Evolutionary conservation across 2,797 vertebrate genomes (phyloP), one percentile per base, ranked within the genome.

Genomic region (Acanthiza pusilla): DNA sequence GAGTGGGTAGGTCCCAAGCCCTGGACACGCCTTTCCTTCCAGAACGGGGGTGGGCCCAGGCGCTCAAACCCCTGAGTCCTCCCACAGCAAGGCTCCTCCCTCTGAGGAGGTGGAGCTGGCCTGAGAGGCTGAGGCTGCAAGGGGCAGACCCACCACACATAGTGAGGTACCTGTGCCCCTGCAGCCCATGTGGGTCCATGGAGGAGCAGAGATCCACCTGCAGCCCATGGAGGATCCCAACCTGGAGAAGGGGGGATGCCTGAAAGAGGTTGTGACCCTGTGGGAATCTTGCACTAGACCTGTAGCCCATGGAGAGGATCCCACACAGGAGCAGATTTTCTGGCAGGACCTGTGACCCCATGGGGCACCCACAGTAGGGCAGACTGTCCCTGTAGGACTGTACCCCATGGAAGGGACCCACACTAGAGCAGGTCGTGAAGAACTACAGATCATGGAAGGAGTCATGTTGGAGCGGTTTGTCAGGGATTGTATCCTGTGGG

Each of bases 381-480:
- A 85, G 19, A n/a, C 9, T 54, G 40, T 23, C 29, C 30, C 40
- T 30, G 20, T 21, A 19, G 63, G 29, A 47, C 29, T 70, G 20
- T 34, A 5, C 9, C 19, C 13, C 5, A 7, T 9, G 9, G 29
- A 34, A 45, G 16, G 9, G 17, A 42, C 16, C 13, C 13, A 38
- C 7, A 5, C 5, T 43, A 10, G 40, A 50, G 11, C 27, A 34
- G 26, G 21, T 58, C 5, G 10, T 32, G 9, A 57, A 32, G 22
- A 50, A 5, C 12, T 50, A 19, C 36, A 57, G 32, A 42, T 32
- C 0, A 0, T 50, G 50, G 66, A 57, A 65, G 32, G 26, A 36
- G 5, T 50, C 32, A 3, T 10, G 26, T 19, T 50, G 42, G 47
- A 75, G 10, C 13, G 21, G 36, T 23, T 32, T 57, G 22, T 36